Base-by-base conservation (phyloP, 2,113 vertebrate species). In the Hyperoodon ampullatus region DNA sequence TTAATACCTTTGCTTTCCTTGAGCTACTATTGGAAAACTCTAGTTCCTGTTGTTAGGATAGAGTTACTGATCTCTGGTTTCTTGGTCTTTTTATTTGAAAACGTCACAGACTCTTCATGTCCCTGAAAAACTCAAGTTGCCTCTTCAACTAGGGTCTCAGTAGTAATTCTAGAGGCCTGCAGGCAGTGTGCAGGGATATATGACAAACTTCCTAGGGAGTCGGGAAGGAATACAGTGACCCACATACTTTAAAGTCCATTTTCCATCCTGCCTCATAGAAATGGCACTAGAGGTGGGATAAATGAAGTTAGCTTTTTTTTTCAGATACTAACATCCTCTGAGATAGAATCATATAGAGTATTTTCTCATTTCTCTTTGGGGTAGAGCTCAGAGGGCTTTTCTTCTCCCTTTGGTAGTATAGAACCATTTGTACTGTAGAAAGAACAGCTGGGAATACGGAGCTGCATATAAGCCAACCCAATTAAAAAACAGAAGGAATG, bases 321-420 rank as follows among this genome's bases (percentile, higher is more conserved):
- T 61, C 24, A 89, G 71, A 63, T 35, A 33, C 55, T 86, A 61
- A 61, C 42, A 90, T 68, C 60, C n/a, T 74, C 9, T 88, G 47
- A 96, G 78, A n/a, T 39, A 28, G 3, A 83, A 92, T 28, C 33
- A 35, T 18, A 11, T 24, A 44, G 39, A 84, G 14, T 58, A 86
- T 88, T 96, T 96, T 71, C 2, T 95, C 9, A 35, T 84, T 87
- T 92, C 58, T 75, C 58, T 85, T 81, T 33, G 28, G 21, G 60
- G 60, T 71, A 61, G 90, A 83, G 9, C 61, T 91, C 77, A 90
- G 55, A 39, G 39, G 30, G 44, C 61, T 88, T 88, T 88, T 72
- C 26, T 72, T 72, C 80, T 77, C 9, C 42, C 58, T 89, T 68
- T 90, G 47, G 16, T 87, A 68, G 14, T 50, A 18, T 47, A 74